phyloP scores from a whole-genome alignment of 2,888 invertebrate genomes.

The Tetrapedia diversipes region DNA sequence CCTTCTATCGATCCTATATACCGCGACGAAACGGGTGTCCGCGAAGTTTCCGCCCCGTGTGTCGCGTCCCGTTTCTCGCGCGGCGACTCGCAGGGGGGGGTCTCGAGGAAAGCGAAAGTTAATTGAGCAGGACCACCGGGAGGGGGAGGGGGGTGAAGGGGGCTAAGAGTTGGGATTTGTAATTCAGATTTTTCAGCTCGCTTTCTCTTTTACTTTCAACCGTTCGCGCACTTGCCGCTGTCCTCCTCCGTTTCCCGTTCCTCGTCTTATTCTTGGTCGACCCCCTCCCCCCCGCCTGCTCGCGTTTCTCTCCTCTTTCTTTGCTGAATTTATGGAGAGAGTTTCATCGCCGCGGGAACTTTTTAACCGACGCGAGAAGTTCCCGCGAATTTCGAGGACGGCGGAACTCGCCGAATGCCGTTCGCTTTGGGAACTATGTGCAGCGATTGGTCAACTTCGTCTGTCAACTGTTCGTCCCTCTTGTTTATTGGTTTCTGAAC shows the following conservation, averaged over 20 bases:
- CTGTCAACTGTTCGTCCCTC: too few species aligned
- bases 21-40: constrained; percentile 77
- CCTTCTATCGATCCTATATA: constrained; percentile 82
- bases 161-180: too few species aligned
- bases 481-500: too few species aligned
- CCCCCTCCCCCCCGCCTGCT: background rate
- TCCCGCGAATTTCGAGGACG: constrained; percentile 17
- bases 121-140: constrained; percentile 46
- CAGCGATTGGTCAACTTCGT: background rate
- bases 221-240: background rate
- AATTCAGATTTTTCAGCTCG: constrained; percentile 59
- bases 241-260: background rate
- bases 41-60: constrained; percentile 53
- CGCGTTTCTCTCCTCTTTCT: constrained; percentile 31
- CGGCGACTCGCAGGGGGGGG: too few species aligned
- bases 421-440: background rate
- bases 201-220: constrained; percentile 34
- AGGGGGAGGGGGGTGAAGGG: too few species aligned
- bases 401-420: constrained; percentile 9
- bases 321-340: constrained; percentile 48
- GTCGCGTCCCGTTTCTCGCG: background rate
- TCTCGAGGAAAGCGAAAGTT: constrained; percentile 55
- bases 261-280: background rate
- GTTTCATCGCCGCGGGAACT: constrained; percentile 52
- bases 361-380: constrained; percentile 38